Base-by-base conservation (phyloP, 1,140 invertebrate genomes). In the Drosophila ogumai region DNA sequence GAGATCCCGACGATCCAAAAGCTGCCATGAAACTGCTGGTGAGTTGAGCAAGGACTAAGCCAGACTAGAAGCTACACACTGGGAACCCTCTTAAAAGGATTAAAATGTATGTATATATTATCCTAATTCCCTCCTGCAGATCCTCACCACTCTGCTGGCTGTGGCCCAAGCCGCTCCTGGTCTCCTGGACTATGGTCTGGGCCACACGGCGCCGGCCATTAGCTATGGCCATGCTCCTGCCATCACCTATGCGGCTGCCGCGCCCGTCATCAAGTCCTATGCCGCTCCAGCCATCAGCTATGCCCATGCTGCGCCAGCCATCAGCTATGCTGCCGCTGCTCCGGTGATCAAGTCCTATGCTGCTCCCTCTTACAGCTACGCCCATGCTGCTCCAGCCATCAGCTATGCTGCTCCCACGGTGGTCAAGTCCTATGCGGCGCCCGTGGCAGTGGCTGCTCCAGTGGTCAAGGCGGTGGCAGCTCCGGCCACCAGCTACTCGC, bases 1-100 rank as follows among this genome's bases (percentile, higher is more conserved):
- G 59, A 52, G 46, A 34, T 66, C 66, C 78, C 73, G 60, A 59
- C 47, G 28, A 38, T 38, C 52, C 34, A 22, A 38, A 38, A 55
- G 52, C 56, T 34, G 58, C 25, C 69, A 90, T 90, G 86, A 90
- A 90, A 82, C 61, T 90, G 40, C 59, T 90, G 86, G 86, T 90
- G 69, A 82, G 86, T 81, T 6, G 8, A n/a, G 4, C 34, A 6
- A 55, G 52, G 52, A 55, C 4, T 8, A 5, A 13, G 31, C 6
- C 0, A 13, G 1, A 9, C 19, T 6, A 6, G 19, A n/a, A 43
- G 17, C 17, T 12, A 5, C 17, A 19, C 41, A 15, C 8, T 6
- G 5, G 8, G 15, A 49, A 10, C 6, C 9, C 47, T 17, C 5
- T 17, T 7, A 2, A 50, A 59, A 49, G 57, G 28, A 49, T 12